Evolutionary conservation across 2,797 vertebrate species (phyloP).

Genomic region (Momotus momota): DNA sequence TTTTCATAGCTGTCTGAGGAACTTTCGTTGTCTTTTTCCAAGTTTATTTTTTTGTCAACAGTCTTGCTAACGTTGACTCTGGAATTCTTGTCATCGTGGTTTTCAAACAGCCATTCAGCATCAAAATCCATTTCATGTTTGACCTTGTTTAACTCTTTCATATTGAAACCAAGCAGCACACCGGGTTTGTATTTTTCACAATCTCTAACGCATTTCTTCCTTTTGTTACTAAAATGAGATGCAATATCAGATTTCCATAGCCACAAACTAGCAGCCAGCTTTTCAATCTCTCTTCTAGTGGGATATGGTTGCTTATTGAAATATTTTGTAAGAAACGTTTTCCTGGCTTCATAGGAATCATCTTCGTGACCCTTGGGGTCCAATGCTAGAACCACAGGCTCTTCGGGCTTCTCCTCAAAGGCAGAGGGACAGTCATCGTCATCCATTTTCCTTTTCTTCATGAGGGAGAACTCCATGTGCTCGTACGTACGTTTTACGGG

Average conservation of each 20-base stretch:
- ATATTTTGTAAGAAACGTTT: conserved; percentile 94
- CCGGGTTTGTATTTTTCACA: conserved; percentile 87
- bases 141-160: conserved; percentile 90
- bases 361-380: conserved; percentile 95
- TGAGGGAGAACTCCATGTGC: conserved; percentile 83
- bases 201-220: conserved; percentile 90
- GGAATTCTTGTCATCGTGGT: conserved; percentile 87
- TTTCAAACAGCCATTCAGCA: conserved; percentile 82
- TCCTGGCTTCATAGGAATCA: conserved; percentile 93
- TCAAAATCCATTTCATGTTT: conserved; percentile 88
- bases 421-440: conserved; percentile 82
- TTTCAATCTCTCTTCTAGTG: conserved; percentile 91
- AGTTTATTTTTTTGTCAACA: conserved; percentile 84
- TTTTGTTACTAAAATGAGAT: conserved; percentile 92
- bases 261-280: conserved; percentile 93
- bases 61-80: conserved; percentile 86
- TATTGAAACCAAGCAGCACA: conserved; percentile 94
- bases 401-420: conserved; percentile 89
- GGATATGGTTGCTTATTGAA: conserved; percentile 94
- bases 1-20: conserved; percentile 83
- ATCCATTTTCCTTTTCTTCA: conserved; percentile 87
- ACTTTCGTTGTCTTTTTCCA: conserved; percentile 87
- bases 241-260: conserved; percentile 99
- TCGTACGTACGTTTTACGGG: conserved; percentile 89
- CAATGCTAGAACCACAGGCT: conserved; percentile 90